Conservation (phyloP, 2,888 invertebrate species). For the Euplagia quadripunctaria region DNA sequence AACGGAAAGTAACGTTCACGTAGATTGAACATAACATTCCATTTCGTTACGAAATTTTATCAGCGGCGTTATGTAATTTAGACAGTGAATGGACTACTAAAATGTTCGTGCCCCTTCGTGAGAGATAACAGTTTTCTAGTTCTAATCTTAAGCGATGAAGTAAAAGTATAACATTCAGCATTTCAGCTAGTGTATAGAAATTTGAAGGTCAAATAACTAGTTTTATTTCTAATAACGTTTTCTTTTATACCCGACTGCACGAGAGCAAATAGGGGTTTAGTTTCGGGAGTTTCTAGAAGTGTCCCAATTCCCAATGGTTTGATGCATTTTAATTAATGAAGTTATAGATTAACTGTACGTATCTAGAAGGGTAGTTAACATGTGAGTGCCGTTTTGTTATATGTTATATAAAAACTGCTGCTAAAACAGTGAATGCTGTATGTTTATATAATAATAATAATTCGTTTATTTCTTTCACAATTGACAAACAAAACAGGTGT, state of each 20-base stretch:
- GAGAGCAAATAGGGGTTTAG: neutral
- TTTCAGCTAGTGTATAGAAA: neutral
- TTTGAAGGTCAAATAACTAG: neutral
- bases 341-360: no score
- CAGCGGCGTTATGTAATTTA: neutral
- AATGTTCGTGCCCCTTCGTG: neutral
- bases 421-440: no score
- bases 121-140: conserved; percentile 3
- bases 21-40: neutral
- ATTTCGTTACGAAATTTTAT: conserved; percentile 2
- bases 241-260: neutral
- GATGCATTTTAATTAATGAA: no score
- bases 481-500: no score
- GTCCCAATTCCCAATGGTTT: no score
- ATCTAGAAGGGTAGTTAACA: no score
- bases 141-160: neutral
- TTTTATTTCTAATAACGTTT: neutral
- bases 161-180: neutral
- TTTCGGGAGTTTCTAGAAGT: no score
- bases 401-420: no score
- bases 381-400: no score
- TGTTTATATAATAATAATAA: no score
- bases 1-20: neutral
- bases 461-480: no score
- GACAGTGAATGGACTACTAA: neutral